Conservation (phyloP, 92 coral and sea anemone species). For the Phenganax stokvisi region DNA sequence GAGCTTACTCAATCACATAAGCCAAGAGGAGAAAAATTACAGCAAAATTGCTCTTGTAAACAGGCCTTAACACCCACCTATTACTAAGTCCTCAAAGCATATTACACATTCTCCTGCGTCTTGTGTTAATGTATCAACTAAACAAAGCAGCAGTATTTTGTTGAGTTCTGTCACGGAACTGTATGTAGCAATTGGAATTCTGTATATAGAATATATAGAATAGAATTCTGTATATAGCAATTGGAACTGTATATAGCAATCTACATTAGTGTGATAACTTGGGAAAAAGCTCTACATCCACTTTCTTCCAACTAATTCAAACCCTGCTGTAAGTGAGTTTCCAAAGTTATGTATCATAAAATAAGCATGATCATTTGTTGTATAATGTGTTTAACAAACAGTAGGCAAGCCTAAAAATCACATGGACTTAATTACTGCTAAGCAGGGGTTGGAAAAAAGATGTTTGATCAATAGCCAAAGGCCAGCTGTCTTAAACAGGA, state of each 20-base stretch:
- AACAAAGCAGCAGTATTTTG: background rate
- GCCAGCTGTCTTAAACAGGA: constrained; percentile 17
- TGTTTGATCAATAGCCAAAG: background rate
- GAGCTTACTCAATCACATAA: background rate
- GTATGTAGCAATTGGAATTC: no score
- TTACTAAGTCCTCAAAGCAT: constrained; percentile 75
- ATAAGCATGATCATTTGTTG: no score
- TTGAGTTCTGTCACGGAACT: no score
- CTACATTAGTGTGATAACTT: no score
- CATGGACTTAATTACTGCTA: background rate
- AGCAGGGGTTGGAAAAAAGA: background rate
- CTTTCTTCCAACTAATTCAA: no score
- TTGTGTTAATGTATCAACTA: constrained; percentile 77
- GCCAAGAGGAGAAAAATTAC: background rate
- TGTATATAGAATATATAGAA: no score
- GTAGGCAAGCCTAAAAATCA: background rate
- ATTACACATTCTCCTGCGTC: constrained; percentile 92
- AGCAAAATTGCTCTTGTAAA: background rate
- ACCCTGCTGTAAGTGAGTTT: no score
- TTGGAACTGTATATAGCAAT: no score
- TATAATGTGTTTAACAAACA: no score
- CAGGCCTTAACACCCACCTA: constrained; percentile 48
- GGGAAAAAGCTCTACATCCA: no score
- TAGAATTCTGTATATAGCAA: no score
- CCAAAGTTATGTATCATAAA: no score